Base-by-base conservation (phyloP, 2,888 invertebrate species). In the Athalia cordata region DNA sequence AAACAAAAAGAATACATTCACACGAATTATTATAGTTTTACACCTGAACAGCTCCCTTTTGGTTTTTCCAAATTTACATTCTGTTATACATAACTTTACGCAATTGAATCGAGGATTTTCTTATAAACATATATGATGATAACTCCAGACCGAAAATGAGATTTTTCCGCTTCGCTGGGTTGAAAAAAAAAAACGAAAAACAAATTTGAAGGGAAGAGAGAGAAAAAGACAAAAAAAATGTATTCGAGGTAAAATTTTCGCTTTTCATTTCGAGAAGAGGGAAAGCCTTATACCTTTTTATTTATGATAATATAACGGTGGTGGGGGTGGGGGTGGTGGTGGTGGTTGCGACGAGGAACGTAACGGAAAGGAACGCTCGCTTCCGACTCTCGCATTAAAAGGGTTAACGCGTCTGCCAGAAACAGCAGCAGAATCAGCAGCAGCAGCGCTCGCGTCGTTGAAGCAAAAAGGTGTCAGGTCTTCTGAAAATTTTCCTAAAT, bases 341-440 rank as follows among this genome's bases (percentile, higher is more conserved):
- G 29, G 29, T 29, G 29, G 29, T 2, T 29, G 29, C 29, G 29
- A 29, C 29, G 29, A 29, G 29, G 29, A 29, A 29, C 29, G 29
- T 0, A 29, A 29, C 29, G 29, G 29, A 29, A 29, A 29, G 29
- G 15, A 45, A 72, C 72, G 50, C 49, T 50, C 62, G 75, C 62
- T 75, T 75, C 45, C 43, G 50, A 62, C 8, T 62, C 43, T 29
- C 49, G 75, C 4, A 62, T 75, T 64, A 45, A 75, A 75, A 62
- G 75, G 75, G 64, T 75, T 75, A 75, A 75, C 75, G 75, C 62
- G 75, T 62, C 50, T 75, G 49, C 50, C 15, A 59, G n/a, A n/a
- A 29, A 29, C 29, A 29, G 29, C 29, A 29, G 29, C 29, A 29
- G 29, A 29, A 29, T 29, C 29, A 29, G 29, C 29, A 2, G n/a